Percentiles rank a stretch among this genome's conserved stretches.
These are phyloP conservation scores for Idaea aversata DNA, from an alignment of 2,888 invertebrate genomes.

Conservation along the genomic window DNA sequence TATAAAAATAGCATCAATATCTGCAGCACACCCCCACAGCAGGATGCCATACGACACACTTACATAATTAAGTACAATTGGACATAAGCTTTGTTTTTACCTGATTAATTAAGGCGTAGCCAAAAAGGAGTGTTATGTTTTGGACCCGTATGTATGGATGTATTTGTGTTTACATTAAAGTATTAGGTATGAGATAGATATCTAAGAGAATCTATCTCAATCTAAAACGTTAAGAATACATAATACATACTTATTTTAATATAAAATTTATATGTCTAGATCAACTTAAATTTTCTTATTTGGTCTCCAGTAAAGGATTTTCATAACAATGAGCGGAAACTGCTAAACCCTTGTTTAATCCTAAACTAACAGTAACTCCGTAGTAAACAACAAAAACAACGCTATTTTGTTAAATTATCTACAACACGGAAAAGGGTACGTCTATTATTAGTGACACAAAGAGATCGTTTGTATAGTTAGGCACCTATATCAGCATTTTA, in stretches of 20 bases:
- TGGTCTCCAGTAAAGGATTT: constrained; percentile 10
- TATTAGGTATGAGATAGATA: no score
- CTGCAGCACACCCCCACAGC: no score
- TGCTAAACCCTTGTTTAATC: constrained; percentile 25
- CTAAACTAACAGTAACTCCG: constrained; percentile 31
- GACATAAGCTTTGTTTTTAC: no score
- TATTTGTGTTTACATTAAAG: no score
- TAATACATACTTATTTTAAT: not conserved
- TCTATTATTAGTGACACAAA: not conserved
- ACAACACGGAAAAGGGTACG: constrained; percentile 3
- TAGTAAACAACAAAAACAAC: constrained; percentile 27
- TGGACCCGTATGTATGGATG: no score
- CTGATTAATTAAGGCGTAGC: no score
- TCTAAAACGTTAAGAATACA: no score
- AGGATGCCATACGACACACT: no score
- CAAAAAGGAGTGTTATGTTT: no score
- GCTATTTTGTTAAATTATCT: constrained; percentile 20
- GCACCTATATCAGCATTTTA: constrained; percentile 3
- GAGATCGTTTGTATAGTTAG: constrained; percentile 7
- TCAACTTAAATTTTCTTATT: not conserved
- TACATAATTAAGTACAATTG: no score
- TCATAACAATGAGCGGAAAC: constrained; percentile 28
- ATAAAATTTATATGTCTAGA: not conserved
- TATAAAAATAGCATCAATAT: no score
- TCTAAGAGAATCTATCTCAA: no score